Base-by-base conservation (phyloP, 2,888 invertebrate genomes). In the Choristoneura rosaceana region DNA sequence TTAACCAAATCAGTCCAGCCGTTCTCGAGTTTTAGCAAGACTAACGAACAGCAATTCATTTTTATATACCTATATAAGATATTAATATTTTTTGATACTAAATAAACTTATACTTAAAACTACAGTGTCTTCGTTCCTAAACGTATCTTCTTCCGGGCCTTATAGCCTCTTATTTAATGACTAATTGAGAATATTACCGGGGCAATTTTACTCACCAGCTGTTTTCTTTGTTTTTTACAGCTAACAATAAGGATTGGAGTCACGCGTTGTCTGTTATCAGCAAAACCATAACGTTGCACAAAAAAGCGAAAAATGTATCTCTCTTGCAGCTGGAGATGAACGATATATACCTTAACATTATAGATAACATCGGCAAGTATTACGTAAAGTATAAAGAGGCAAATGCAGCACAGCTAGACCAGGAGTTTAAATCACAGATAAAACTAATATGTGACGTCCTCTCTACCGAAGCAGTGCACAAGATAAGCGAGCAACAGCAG, bases 401-500 rank as follows among this genome's bases (percentile, higher is more conserved):
- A 8, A 75, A 78, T 4, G 59, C 75, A 34, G 75, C 45, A 4
- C 65, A 73, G 12, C 74, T 89, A 12, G 71, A 76, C n/a, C 59
- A 75, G 0, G 80, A 86, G 64, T 68, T 90, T 15, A 45, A 70
- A 0, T 63, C 71, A 12, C 81, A 84, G 74, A 79, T 87, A 2
- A 68, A 79, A 71, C 69, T 82, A 1, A 74, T 92, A 71, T 85
- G 87, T 69, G 58, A 59, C 4, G 77, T 80, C 34, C 82, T 92
- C 5, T 71, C 71, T 1, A 78, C 78, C 8, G 84, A 83, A 15
- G 75, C n/a, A 52, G 15, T 82, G 45, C 75, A 84, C 2, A 91
- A 92, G 80, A 81, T 93, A 67, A 91, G 90, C 74, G 81, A 87
- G 80, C 92, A 92, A 75, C 90, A 89, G 67, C 92, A 92, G 78